Evolutionary conservation across 2,888 invertebrate species (phyloP), one percentile per base, ranked within the genome.

Genomic region (Frankliniella intonsa): DNA sequence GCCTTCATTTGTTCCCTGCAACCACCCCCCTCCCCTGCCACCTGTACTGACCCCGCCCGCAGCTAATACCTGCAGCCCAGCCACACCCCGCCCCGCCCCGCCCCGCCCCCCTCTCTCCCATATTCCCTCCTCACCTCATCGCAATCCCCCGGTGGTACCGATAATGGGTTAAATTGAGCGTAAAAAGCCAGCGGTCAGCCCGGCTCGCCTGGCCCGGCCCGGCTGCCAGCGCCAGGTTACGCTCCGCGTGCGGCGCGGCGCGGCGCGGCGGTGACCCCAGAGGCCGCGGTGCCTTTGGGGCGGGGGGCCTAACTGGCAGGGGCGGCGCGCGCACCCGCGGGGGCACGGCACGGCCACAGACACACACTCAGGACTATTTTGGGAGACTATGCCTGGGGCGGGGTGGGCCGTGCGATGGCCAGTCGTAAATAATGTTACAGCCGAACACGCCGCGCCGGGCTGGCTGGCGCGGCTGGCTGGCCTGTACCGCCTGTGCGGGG

Each of bases 141-240:
- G 38, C 38, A 38, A 38, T 38, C 38, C 38, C 38, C 38, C 38
- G 38, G 38, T 5, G 38, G 38, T 38, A 38, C 38, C 62, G 62
- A 62, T 62, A 62, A 62, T 62, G 62, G 17, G 62, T 62, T 62
- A 62, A 62, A 62, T 62, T 62, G 62, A 62, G n/a, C 62, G 62
- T 62, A 62, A 62, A 10, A 62, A 62, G 19, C 62, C 62, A 62
- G 14, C 17, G 62, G 62, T 19, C 62, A 62, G 17, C 17, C 7
- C 62, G 7, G 51, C 10, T 12, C 55, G 55, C 2, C 55, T 19
- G 55, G 7, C 14, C 19, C 55, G 1, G 62, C 62, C 19, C 19
- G 62, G 62, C 19, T 62, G 19, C 14, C 55, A 12, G 55, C 55
- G 17, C 55, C 55, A 12, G 14, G 38, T 5, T 38, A 3, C 38